Evolutionary conservation across 2,797 vertebrate species (phyloP), one percentile per base, ranked within the genome.

Genomic region (Spinus pinus): DNA sequence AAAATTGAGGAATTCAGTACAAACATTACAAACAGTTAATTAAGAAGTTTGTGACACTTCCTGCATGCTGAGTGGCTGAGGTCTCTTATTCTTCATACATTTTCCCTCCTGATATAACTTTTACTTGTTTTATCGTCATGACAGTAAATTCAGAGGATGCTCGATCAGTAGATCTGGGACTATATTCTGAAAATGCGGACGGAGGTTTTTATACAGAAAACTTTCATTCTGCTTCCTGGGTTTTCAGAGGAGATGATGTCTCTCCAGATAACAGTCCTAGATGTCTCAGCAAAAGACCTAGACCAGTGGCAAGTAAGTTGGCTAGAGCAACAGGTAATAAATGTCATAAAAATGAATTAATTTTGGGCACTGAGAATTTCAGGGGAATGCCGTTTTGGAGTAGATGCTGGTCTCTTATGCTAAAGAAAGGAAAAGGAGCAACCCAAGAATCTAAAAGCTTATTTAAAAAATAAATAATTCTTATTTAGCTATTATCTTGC

Each of bases 191-290:
- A 93, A 97, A 96, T 44, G 98, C 99, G 41, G 98, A 98, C 27
- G 98, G 98, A 93, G 98, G 98, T 22, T 99, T 99, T 96, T 99
- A 99, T 65, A 98, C 98, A 4, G 99, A 99, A 96, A 99, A 98
- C 8, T 99, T 99, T 88, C 98, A 99, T 93, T 99, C 98, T 25
- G 97, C 98, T n/a, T 98, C 99, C 11, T 99, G 99, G 99, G 98
- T 99, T 83, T 99, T 99, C 97, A 97, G 97, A 91, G 99, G 99
- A 54, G 98, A 99, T 72, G 97, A 98, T 25, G 96, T 92, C 23
- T 97, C 94, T 54, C 97, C 98, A 2, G 95, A 97, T 56, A 97
- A 98, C 53, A 93, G 98, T 66, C 93, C 95, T 23, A 97, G 98
- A 77, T 98, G 97, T 94, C 98, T 99, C 66, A 98, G 96, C 94